phyloP scores from a whole-genome alignment of 2,797 vertebrate species.

The Bufotes viridis region DNA sequence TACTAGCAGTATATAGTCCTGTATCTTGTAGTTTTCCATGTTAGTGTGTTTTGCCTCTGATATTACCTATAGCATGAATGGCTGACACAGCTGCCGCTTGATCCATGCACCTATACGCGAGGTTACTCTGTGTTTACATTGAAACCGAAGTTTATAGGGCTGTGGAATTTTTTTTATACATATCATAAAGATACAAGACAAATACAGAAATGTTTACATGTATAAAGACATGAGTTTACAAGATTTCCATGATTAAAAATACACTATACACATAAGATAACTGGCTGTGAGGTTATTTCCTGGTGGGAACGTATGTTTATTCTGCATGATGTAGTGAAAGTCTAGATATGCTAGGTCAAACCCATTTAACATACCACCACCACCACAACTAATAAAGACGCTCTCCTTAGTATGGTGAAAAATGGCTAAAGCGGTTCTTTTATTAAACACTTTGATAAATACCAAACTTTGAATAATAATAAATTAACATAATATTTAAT shows the following conservation, averaged over 20 bases:
- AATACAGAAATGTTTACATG: background rate
- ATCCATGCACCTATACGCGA: background rate
- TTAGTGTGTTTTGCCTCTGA: background rate
- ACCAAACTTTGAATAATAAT: too few species aligned
- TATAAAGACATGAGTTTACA: background rate
- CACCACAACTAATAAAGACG: too few species aligned
- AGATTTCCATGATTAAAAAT: background rate
- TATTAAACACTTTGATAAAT: too few species aligned
- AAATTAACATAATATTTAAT: too few species aligned
- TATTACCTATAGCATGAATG: background rate
- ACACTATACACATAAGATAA: background rate
- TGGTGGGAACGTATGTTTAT: too few species aligned
- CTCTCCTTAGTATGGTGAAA: too few species aligned
- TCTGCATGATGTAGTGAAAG: too few species aligned
- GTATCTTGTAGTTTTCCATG: background rate
- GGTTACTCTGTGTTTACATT: background rate
- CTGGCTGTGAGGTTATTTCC: background rate
- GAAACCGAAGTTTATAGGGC: background rate
- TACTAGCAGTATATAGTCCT: background rate
- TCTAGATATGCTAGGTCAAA: too few species aligned
- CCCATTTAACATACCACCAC: too few species aligned
- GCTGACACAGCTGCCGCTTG: background rate
- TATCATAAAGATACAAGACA: slow-evolving; percentile 7
- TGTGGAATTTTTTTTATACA: slow-evolving; percentile 11
- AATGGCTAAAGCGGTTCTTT: too few species aligned